Base-by-base conservation (phyloP, 2,113 vertebrate genomes). In the Bos javanicus region DNA sequence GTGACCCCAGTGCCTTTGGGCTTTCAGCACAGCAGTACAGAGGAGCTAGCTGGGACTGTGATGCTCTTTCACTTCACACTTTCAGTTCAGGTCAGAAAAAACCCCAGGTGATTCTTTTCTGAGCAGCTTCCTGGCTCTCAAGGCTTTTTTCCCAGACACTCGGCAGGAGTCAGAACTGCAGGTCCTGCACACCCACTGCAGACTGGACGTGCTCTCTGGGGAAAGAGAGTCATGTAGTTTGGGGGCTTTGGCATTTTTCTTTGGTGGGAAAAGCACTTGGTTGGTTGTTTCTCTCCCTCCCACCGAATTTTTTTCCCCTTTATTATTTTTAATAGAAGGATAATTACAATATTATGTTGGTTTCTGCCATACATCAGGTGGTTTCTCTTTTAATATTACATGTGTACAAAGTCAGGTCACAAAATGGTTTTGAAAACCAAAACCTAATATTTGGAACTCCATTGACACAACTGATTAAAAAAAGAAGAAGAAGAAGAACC, bases 21-120 rank as follows among this genome's bases (percentile, higher is more conserved):
- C 62, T 85, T 57, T 50, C 48, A 36, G 26, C 50, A 12, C 25
- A 26, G 76, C 6, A 4, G 90, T 3, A 5, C 1, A 13, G 62
- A 0, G 36, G 50, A n/a, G 83, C 30, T 84, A 17, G 74, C 81
- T 62, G 86, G 3, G 1, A 21, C 43, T 1, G 5, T 4, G 39
- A 26, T 4, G 8, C 23, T 46, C 56, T 97, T 95, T 96, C 95
- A 97, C 89, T 97, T 98, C 97, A 52, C 50, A 59, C 48, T 97
- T 97, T 97, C 97, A 83, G 76, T 98, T 97, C 19, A 3, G 13
- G n/a, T 95, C 64, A 92, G 78, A 90, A 96, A 97, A 46, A 12
- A 2, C 50, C 96, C 90, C 57, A 9, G 16, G 7, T 26, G 39
- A 76, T 48, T 39, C 74, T 90, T 56, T 81, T 56, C 91, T 83